Evolutionary conservation across 2,113 vertebrate species (phyloP).

Genomic region (Danionella cerebrum): DNA sequence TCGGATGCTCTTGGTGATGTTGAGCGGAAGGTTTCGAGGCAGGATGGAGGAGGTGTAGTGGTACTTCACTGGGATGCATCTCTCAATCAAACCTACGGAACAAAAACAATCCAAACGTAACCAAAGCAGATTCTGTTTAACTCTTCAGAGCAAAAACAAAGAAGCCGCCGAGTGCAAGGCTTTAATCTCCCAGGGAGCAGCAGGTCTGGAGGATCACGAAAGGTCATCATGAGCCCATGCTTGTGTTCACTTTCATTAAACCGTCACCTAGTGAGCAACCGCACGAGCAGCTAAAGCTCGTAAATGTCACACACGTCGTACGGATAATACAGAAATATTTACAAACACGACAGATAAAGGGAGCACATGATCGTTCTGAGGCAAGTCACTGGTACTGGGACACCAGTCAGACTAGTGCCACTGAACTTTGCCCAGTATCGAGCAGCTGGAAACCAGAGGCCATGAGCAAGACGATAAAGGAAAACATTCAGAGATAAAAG

Average conservation of each 20-base stretch:
- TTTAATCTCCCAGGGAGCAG: not conserved
- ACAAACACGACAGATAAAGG: no score
- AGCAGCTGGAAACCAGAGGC: no score
- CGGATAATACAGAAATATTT: no score
- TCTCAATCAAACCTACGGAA: constrained; percentile 59
- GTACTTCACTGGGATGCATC: constrained; percentile 80
- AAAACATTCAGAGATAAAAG: no score
- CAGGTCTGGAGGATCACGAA: not conserved
- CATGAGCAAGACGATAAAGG: no score
- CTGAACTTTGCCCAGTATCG: no score
- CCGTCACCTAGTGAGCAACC: not conserved
- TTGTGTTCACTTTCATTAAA: not conserved
- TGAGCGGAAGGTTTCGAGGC: constrained; percentile 77
- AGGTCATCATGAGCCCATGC: not conserved
- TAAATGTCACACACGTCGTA: not conserved
- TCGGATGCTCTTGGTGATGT: constrained; percentile 86
- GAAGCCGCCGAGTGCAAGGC: not conserved
- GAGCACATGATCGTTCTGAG: no score
- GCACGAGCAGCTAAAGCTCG: not conserved
- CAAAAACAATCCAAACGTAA: not conserved
- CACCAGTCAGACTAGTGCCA: no score
- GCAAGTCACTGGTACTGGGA: no score
- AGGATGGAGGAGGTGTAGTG: constrained; percentile 86
- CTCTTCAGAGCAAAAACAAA: not conserved
- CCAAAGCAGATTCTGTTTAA: not conserved